A percentile compares a stretch with the other conserved stretches of the same genome.
These are phyloP conservation scores for Belonocnema kinseyi DNA, from an alignment of 1,140 invertebrate genomes.

Conservation along the genomic window DNA sequence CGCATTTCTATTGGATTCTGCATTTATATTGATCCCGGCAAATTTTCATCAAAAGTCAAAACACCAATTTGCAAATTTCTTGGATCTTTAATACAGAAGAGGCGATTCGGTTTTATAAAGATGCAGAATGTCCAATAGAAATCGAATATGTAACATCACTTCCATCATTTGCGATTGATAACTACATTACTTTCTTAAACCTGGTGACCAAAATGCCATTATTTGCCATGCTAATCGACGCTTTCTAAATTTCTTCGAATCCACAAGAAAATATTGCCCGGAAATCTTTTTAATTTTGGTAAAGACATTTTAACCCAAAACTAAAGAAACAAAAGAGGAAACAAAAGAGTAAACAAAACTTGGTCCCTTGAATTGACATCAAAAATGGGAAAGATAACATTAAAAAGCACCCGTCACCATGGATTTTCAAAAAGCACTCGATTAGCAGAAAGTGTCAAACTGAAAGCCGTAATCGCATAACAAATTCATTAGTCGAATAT, in stretches of 20 bases:
- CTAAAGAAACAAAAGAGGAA: not conserved
- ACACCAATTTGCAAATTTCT: not conserved
- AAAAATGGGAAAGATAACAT: not conserved
- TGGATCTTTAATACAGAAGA: not conserved
- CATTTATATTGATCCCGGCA: slow-evolving; percentile 32
- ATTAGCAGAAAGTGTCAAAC: slow-evolving; percentile 7
- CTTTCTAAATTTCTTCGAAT: not conserved
- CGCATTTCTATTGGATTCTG: slow-evolving; percentile 54
- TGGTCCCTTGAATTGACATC: not conserved
- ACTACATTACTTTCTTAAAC: slow-evolving; percentile 35
- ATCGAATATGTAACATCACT: slow-evolving; percentile 33
- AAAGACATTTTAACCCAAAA: not conserved
- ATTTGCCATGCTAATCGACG: slow-evolving; percentile 20
- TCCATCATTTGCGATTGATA: not conserved
- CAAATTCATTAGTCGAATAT: slow-evolving; percentile 57
- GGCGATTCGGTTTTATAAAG: slow-evolving; percentile 15
- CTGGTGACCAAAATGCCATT: slow-evolving; percentile 41
- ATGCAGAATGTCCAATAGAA: slow-evolving; percentile 53
- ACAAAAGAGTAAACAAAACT: not conserved
- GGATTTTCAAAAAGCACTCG: not conserved
- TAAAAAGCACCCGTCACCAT: too few species aligned
- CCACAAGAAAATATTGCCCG: not conserved
- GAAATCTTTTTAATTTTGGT: not conserved
- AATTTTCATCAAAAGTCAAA: not conserved
- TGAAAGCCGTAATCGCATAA: slow-evolving; percentile 48